phyloP scores from a whole-genome alignment of 1,140 invertebrate genomes.

The Uloborus diversus region DNA sequence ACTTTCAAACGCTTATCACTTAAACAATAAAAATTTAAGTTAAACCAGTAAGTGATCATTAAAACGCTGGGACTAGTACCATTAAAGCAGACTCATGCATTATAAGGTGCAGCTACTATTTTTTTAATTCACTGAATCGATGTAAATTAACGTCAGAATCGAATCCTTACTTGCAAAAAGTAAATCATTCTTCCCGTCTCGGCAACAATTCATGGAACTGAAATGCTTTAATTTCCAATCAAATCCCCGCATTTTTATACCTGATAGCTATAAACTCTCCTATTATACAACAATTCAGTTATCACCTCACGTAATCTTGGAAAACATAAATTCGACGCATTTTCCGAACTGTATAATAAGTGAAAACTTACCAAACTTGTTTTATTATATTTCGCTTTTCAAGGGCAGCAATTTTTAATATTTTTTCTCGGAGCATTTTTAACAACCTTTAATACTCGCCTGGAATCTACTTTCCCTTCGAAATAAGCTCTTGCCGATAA shows the following conservation, averaged over 20 bases:
- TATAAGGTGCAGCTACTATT: too few species aligned
- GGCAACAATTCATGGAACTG: too few species aligned
- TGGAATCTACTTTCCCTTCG: constrained; percentile 39
- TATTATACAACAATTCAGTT: constrained; percentile 46
- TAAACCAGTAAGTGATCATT: too few species aligned
- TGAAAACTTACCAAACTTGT: constrained; percentile 56
- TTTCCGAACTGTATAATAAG: constrained; percentile 51
- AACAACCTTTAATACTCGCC: constrained; percentile 35
- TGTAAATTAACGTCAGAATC: too few species aligned
- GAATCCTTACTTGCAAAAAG: too few species aligned
- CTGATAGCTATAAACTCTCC: constrained; percentile 22
- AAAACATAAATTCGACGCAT: constrained; percentile 55
- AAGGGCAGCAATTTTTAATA: constrained; percentile 46
- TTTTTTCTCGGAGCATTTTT: constrained; percentile 38
- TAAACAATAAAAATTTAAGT: too few species aligned
- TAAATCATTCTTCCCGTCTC: too few species aligned
- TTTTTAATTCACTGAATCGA: too few species aligned
- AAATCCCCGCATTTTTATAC: constrained; percentile 13
- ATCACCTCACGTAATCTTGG: constrained; percentile 47
- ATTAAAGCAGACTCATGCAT: too few species aligned
- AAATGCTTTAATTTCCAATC: constrained; percentile 55
- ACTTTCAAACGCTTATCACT: too few species aligned
- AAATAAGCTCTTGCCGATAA: constrained; percentile 40
- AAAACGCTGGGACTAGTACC: too few species aligned
- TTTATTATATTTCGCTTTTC: constrained; percentile 52